Evolutionary conservation across 2,113 vertebrate genomes (phyloP).

Genomic region (Rattus norvegicus): DNA sequence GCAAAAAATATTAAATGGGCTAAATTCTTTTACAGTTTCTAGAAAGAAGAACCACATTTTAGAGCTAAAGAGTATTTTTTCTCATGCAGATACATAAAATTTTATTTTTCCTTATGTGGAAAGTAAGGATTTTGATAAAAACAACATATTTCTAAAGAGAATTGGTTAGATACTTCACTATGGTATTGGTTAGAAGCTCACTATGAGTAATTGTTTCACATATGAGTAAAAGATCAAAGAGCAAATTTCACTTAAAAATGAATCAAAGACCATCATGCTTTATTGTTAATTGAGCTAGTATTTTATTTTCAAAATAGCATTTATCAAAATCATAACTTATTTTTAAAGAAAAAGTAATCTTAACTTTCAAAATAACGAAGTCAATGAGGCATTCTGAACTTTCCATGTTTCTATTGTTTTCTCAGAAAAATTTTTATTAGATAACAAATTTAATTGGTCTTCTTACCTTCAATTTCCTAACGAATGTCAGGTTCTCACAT

Average conservation of each 20-base stretch:
- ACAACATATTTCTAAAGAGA: neutral
- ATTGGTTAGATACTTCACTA: neutral
- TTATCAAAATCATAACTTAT: neutral
- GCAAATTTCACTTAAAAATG: constrained; percentile 11
- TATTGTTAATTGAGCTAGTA: neutral
- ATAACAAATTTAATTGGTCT: neutral
- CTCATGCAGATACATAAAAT: neutral
- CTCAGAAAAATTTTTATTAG: constrained; percentile 4
- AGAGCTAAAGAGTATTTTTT: neutral
- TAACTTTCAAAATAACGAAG: neutral
- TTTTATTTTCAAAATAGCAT: neutral
- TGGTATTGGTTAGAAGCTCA: neutral
- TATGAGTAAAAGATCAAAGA: neutral
- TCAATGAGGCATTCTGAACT: neutral
- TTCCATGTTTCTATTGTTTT: neutral
- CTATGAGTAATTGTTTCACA: neutral
- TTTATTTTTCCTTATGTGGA: neutral
- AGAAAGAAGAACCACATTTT: neutral
- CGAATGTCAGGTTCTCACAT: neutral
- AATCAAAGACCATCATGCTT: neutral
- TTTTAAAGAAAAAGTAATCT: neutral
- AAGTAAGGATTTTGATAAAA: neutral
- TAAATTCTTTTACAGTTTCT: neutral
- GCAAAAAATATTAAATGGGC: neutral
- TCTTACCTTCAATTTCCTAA: neutral